These are phyloP conservation scores for Myotis davidii DNA, from an alignment of 2,113 vertebrate genomes.

Conservation along the genomic window DNA sequence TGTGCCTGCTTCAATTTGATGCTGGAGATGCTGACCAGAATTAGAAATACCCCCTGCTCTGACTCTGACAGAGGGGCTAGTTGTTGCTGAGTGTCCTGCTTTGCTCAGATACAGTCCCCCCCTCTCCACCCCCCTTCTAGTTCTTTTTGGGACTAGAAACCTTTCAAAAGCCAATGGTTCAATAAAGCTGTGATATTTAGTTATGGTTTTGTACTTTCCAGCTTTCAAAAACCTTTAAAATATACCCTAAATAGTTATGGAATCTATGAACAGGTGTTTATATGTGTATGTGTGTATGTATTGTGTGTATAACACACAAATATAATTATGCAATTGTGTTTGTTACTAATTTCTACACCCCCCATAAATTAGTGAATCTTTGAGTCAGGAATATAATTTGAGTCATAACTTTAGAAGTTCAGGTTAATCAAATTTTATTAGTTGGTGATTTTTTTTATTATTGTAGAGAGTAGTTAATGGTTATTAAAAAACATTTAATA, in stretches of 20 bases:
- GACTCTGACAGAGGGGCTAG: not conserved
- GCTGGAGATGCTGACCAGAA: not conserved
- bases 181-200: not conserved
- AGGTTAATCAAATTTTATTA: not conserved
- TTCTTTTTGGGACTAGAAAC: conserved; percentile 10
- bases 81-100: not conserved
- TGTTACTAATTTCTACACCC: not conserved
- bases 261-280: not conserved
- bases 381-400: conserved; percentile 12
- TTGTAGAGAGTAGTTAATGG: not conserved
- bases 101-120: not conserved
- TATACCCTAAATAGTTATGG: not conserved
- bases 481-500: not conserved
- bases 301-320: not conserved
- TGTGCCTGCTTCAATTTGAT: not conserved
- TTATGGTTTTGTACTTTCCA: not conserved
- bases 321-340: not conserved
- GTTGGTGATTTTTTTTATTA: not conserved
- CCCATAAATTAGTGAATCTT: conserved; percentile 16
- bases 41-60: not conserved
- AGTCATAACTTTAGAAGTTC: not conserved
- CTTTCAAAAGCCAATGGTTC: not conserved
- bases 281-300: not conserved
- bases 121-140: not conserved
- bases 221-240: not conserved